Evolutionary conservation across 2,888 invertebrate genomes (phyloP), one percentile per base, ranked within the genome.

Genomic region (Hemithea aestivaria): DNA sequence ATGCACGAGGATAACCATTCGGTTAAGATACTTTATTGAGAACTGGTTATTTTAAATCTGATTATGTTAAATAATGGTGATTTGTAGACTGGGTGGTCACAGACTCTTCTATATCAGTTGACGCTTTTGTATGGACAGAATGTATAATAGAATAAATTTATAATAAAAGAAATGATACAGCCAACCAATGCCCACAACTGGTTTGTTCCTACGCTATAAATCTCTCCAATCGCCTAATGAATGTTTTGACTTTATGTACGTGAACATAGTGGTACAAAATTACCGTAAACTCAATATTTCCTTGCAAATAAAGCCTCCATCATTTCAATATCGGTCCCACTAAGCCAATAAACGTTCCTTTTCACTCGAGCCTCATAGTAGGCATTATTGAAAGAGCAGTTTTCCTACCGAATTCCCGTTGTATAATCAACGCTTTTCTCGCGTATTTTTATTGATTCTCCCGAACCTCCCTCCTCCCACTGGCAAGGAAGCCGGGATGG

Each of bases 371-470:
- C 61, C 64, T 67, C 48, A 29, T 42, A 42, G 66, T 58, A 60
- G 52, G 59, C 59, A 65, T 75, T 74, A 76, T 78, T 77, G 73
- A 74, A 74, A 77, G 66, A 71, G 65, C 70, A 66, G 71, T 73
- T 78, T 53, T 77, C 70, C 71, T 71, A 67, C 67, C 64, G 69
- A 77, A 77, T 72, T 80, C 77, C 69, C 72, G 78, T 80, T 80
- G 81, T 83, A 81, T 83, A 84, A 85, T 84, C 83, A 87, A 84
- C 82, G 82, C 77, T 82, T 82, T 83, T 80, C 81, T 81, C 78
- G 81, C 82, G 83, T 83, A 83, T 83, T 85, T 84, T 85, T 87
- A 85, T 87, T 85, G 85, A 87, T 85, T 84, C 82, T 66, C 72
- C 70, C 71, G 53, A 60, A 62, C 72, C 66, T 65, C 74, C 68